A percentile compares a stretch with the other conserved stretches of the same genome.
Evolutionary conservation across 2,113 vertebrate species (phyloP).

Genomic region (Hippopotamus amphibius): DNA sequence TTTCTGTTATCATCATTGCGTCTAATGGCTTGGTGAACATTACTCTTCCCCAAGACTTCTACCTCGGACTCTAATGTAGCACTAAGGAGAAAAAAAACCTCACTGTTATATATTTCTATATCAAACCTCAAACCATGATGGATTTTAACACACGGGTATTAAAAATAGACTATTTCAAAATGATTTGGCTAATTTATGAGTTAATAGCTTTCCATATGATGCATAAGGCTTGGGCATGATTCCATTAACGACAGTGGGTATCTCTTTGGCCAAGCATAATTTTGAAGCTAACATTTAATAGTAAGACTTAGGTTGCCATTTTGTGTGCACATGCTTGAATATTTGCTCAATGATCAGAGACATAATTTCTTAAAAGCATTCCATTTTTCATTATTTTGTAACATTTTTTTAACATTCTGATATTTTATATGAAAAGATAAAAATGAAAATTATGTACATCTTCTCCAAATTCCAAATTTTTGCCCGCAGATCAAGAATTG

Average conservation of each 20-base stretch:
- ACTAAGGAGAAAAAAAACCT: neutral
- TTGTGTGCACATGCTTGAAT: neutral
- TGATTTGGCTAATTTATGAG: neutral
- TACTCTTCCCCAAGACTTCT: neutral
- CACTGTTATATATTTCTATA: neutral
- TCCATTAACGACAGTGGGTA: neutral
- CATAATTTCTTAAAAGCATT: neutral
- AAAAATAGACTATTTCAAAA: conserved; percentile 6
- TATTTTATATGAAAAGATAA: conserved; percentile 20
- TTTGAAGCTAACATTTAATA: neutral
- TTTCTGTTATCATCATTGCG: neutral
- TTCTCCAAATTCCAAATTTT: neutral
- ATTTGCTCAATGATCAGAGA: neutral
- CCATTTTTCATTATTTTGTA: neutral
- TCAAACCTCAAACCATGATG: neutral
- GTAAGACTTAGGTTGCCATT: neutral
- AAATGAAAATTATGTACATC: neutral
- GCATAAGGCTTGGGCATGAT: neutral
- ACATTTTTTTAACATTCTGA: neutral
- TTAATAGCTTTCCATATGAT: neutral
- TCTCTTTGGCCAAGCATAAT: neutral
- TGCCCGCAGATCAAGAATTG: neutral
- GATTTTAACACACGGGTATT: neutral
- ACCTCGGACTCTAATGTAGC: neutral
- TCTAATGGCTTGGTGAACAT: neutral